Evolutionary conservation across 1,140 invertebrate genomes (phyloP).

Genomic region (Ceratitis capitata): DNA sequence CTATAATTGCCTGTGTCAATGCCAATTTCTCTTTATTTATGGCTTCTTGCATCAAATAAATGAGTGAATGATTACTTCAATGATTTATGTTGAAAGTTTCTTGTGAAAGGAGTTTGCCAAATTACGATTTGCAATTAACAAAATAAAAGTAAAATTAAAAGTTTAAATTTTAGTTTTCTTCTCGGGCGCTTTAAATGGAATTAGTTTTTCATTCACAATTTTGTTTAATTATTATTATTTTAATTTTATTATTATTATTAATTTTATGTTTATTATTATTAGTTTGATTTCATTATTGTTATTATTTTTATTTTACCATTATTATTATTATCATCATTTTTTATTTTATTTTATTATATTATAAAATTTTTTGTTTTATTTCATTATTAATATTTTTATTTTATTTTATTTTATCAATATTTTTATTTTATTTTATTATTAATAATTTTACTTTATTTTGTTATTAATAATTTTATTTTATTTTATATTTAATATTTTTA

Average conservation of each 20-base stretch:
- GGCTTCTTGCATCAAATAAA: not conserved
- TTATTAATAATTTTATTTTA: too few relatives aligned
- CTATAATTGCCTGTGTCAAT: too few relatives aligned
- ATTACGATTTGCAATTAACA: not conserved
- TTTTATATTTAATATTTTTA: not conserved
- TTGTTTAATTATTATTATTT: not conserved
- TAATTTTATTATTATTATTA: not conserved
- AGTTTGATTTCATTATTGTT: not conserved
- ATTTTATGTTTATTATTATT: not conserved
- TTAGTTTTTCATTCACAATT: not conserved
- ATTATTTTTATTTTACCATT: not conserved
- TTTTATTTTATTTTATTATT: not conserved
- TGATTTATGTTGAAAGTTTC: not conserved
- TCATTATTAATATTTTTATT: not conserved
- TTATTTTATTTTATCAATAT: not conserved
- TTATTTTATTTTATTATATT: not conserved
- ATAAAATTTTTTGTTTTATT: not conserved
- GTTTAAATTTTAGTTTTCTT: too few relatives aligned
- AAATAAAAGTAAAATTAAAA: not conserved
- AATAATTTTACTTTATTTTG: not conserved
- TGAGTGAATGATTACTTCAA: not conserved
- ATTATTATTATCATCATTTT: not conserved
- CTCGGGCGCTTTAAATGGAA: not conserved
- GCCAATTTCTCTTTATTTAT: slow-evolving; percentile 18
- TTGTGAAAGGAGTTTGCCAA: not conserved